A percentile compares a stretch with the other conserved stretches of the same genome.
These are phyloP conservation scores for Notodonta ziczac DNA, from an alignment of 2,888 invertebrate genomes.

Conservation along the genomic window DNA sequence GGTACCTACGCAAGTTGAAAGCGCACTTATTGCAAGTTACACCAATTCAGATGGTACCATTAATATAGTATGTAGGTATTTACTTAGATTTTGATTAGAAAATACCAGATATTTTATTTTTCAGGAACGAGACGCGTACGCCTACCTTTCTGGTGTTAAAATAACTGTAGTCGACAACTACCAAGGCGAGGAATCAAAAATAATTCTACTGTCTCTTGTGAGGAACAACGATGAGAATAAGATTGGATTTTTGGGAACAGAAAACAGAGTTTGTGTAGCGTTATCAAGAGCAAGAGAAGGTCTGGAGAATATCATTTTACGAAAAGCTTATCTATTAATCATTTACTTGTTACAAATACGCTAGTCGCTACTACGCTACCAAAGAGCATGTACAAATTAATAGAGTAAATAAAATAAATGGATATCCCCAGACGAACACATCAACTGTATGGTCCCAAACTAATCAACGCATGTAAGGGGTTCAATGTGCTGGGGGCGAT, in stretches of 20 bases:
- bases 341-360: too few relatives aligned
- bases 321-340: too few relatives aligned
- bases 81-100: too few relatives aligned
- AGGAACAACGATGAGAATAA: slow-evolving; percentile 87
- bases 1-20: too few relatives aligned
- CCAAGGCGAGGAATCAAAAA: slow-evolving; percentile 92
- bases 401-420: background rate
- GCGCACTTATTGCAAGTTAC: too few relatives aligned
- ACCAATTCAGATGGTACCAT: too few relatives aligned
- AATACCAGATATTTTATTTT: slow-evolving; percentile 11
- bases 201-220: slow-evolving; percentile 91
- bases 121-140: slow-evolving; percentile 60
- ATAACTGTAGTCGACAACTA: slow-evolving; percentile 91
- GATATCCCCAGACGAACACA: too few relatives aligned
- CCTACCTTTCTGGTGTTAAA: slow-evolving; percentile 78
- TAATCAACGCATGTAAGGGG: too few relatives aligned
- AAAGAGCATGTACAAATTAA: background rate
- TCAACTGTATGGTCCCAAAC: too few relatives aligned
- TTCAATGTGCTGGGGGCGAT: too few relatives aligned
- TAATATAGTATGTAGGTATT: too few relatives aligned
- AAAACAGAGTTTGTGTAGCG: slow-evolving; percentile 91
- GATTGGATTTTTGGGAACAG: slow-evolving; percentile 88
- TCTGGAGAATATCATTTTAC: slow-evolving; percentile 21
- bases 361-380: background rate
- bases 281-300: slow-evolving; percentile 87